Evolutionary conservation across 2,888 invertebrate species (phyloP), one percentile per base, ranked within the genome.

Genomic region (Phyto melanocephala): DNA sequence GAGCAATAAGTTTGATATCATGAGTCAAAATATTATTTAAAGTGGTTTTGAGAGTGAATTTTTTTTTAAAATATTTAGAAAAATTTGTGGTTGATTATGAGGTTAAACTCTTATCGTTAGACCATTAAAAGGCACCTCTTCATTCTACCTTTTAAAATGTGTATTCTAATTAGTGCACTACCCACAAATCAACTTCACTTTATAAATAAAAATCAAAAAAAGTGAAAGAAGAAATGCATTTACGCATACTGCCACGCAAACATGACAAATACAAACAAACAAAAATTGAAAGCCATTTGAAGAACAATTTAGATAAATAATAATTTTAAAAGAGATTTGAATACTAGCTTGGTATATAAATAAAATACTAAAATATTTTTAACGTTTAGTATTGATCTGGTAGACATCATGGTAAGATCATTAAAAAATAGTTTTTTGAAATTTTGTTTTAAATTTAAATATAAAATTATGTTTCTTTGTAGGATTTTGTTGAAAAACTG

Each of bases 391-490:
- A 35, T 60, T 40, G 37, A 71, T 60, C 15, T 62, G 42, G 75
- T 76, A 67, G 67, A 50, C 71, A n/a, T 56, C 45, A 82, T 82
- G 82, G 82, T 82, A 68, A 76, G 82, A 54, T 42, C 58, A 33
- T 24, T 11, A n/a, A 42, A 15, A 54, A 37, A 47, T 56, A 35
- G 5, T 60, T 28, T 17, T 22, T 20, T 20, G 11, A 20, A 1
- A 37, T 8, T 35, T n/a, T 35, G 7, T 15, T 45, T 42, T 56
- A 52, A 50, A 58, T 42, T 45, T 52, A 37, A n/a, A 52, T 40
- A 40, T 28, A 5, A 13, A 40, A 20, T 22, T 28, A 28, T 28
- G n/a, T 35, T 35, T 56, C 15, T 33, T 74, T 74, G 47, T 50
- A 81, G 79, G 70, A 70, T 54, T 67, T 67, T 65, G 37, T 33